Evolutionary conservation across 2,113 vertebrate genomes (phyloP).

Genomic region (Anser brachyrhynchus): DNA sequence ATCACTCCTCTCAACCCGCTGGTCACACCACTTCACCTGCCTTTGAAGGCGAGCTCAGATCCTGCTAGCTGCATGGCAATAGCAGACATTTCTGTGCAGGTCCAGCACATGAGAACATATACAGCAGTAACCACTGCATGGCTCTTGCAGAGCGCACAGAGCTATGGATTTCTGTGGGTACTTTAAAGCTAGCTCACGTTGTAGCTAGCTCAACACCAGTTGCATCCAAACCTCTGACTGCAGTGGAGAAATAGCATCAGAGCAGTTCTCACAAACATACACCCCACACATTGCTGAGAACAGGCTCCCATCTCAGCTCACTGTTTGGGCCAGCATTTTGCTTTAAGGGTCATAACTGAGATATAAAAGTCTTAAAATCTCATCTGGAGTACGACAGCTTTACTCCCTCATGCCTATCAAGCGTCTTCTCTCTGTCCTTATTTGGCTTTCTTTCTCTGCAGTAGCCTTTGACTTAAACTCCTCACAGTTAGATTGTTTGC

Average conservation of each 20-base stretch:
- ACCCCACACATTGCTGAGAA: not conserved
- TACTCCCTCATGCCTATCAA: not conserved
- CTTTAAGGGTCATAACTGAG: not conserved
- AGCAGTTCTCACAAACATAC: not conserved
- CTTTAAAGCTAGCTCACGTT: not conserved
- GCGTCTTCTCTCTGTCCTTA: not conserved
- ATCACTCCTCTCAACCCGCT: not conserved
- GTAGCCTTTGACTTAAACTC: not conserved
- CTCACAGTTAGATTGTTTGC: not conserved
- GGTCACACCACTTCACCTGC: not conserved
- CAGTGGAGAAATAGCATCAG: not conserved
- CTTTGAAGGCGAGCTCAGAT: not conserved
- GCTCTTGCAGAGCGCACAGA: not conserved
- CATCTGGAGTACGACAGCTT: not conserved
- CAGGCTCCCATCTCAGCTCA: not conserved
- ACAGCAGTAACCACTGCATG: not conserved
- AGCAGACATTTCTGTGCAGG: not conserved
- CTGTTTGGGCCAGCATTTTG: not conserved
- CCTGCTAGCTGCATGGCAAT: not conserved
- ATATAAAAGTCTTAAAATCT: not conserved
- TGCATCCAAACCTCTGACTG: not conserved
- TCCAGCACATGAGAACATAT: fast-evolving
- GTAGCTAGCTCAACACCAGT: not conserved
- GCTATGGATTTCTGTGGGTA: not conserved
- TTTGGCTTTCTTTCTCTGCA: not conserved